phyloP scores from a whole-genome alignment of 92 coral and sea anemone species.

The Phenganax marumi region DNA sequence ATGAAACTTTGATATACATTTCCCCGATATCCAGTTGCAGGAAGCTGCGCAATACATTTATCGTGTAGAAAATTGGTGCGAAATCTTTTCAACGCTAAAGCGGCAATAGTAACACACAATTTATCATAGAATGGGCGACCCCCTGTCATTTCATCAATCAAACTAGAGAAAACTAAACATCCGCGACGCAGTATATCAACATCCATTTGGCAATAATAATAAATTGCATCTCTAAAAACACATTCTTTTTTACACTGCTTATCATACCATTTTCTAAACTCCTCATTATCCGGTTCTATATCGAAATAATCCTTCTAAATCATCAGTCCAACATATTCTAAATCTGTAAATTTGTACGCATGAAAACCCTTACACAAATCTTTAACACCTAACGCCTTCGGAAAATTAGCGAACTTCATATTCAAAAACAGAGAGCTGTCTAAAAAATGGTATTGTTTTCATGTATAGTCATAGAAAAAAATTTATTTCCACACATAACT shows the following conservation, averaged over 20 bases:
- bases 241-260: background rate
- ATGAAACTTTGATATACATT: slow-evolving; percentile 25
- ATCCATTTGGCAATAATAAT: slow-evolving; percentile 34
- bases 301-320: background rate
- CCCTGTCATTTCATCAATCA: background rate
- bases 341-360: slow-evolving; percentile 14
- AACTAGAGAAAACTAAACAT: slow-evolving; percentile 16
- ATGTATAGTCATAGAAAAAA: background rate
- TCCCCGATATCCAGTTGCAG: slow-evolving; percentile 28
- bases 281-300: background rate
- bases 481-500: slow-evolving; percentile 16
- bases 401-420: slow-evolving; percentile 11
- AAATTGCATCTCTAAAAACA: slow-evolving; percentile 15
- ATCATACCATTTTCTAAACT: slow-evolving; percentile 27
- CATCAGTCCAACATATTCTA: slow-evolving; percentile 22
- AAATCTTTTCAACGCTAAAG: slow-evolving; percentile 31
- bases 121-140: slow-evolving; percentile 18
- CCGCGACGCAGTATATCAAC: slow-evolving; percentile 21
- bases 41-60: slow-evolving; percentile 7
- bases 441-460: background rate
- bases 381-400: slow-evolving; percentile 14
- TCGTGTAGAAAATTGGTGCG: slow-evolving; percentile 2
- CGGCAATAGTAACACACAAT: slow-evolving; percentile 18
- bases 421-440: slow-evolving; percentile 16
- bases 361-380: slow-evolving; percentile 17